Percentiles rank a stretch among this genome's conserved stretches.
These are phyloP conservation scores for Lophotis ruficrista DNA, from an alignment of 2,113 vertebrate genomes.

Conservation along the genomic window DNA sequence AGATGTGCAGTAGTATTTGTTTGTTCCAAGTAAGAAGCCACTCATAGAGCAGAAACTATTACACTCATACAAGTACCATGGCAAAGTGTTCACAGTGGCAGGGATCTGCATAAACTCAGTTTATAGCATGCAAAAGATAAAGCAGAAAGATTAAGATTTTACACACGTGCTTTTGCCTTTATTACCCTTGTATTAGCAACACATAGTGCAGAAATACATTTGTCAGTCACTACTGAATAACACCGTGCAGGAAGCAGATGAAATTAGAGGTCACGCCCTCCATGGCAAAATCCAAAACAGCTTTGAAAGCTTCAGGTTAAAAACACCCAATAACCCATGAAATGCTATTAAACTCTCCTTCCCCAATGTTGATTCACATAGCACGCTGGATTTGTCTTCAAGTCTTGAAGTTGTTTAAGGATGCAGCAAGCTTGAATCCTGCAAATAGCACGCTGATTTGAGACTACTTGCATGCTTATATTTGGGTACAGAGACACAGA, in stretches of 20 bases:
- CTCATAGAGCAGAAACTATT: not conserved
- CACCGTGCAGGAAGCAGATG: not conserved
- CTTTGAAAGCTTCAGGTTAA: not conserved
- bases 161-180: not conserved
- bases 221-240: not conserved
- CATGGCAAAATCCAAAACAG: not conserved
- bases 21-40: not conserved
- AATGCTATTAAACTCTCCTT: not conserved
- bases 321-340: not conserved
- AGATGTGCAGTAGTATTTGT: not conserved
- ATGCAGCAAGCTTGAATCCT: not conserved
- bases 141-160: not conserved
- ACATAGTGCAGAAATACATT: rapidly evolving
- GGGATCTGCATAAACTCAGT: not conserved
- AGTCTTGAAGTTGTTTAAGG: not conserved
- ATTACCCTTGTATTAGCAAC: not conserved
- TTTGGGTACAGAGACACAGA: not conserved
- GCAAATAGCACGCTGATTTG: not conserved
- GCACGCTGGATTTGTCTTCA: not conserved
- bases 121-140: not conserved
- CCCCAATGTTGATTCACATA: not conserved
- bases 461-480: not conserved
- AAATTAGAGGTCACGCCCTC: not conserved
- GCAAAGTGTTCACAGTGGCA: not conserved
- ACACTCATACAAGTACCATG: not conserved